Conservation (phyloP, 2,888 invertebrate genomes). For the Drosophila nigritarsus region DNA sequence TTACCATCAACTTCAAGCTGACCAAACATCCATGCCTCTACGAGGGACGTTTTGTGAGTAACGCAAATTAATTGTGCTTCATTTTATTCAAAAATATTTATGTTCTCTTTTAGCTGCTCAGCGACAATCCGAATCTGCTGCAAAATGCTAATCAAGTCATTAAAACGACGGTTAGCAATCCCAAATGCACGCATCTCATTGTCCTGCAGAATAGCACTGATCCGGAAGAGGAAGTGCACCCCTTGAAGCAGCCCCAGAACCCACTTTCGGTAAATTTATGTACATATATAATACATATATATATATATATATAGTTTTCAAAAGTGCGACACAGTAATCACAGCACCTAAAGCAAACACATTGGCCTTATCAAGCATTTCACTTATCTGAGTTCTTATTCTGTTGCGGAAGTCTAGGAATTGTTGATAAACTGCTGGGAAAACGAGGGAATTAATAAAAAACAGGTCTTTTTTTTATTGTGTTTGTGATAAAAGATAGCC, state of each 20-base stretch:
- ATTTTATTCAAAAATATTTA: not conserved
- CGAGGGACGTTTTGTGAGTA: constrained; percentile 80
- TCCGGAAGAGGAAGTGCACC: constrained; percentile 43
- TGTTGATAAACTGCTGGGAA: constrained; percentile 21
- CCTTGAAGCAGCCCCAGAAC: constrained; percentile 58
- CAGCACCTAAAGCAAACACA: constrained; percentile 24
- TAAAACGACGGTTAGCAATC: constrained; percentile 31
- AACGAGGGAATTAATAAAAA: not conserved
- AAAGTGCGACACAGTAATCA: constrained; percentile 10
- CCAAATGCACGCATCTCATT: constrained; percentile 59
- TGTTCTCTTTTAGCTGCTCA: constrained; percentile 46
- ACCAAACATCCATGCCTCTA: constrained; percentile 87
- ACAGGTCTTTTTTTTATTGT: not conserved
- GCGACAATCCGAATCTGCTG: constrained; percentile 32
- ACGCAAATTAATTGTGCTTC: not conserved
- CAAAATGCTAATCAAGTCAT: constrained; percentile 59
- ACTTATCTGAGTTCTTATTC: constrained; percentile 45
- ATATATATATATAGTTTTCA: not conserved
- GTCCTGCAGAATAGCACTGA: constrained; percentile 23
- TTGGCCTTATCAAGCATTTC: constrained; percentile 30
- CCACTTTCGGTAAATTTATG: constrained; percentile 71
- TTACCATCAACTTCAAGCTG: constrained; percentile 86
- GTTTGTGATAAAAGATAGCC: not conserved
- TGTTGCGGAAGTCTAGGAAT: constrained; percentile 26
- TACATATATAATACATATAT: not conserved